A percentile compares a stretch with the other conserved stretches of the same genome.
These are phyloP conservation scores for Nasonia vitripennis DNA, from an alignment of 1,140 invertebrate species.

Conservation along the genomic window DNA sequence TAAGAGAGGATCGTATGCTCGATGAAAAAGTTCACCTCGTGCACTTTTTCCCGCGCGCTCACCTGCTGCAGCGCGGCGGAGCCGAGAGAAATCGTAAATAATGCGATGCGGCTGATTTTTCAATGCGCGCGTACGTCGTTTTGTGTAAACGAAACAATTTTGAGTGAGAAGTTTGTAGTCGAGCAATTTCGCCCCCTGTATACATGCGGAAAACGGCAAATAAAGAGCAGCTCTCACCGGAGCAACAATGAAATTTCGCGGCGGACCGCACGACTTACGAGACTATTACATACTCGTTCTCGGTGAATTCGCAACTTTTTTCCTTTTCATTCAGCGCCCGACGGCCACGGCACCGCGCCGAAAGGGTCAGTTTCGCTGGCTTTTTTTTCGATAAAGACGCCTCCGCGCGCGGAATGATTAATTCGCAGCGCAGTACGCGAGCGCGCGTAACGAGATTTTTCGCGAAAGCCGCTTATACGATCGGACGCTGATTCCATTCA, in stretches of 20 bases:
- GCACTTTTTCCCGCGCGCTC: too few relatives aligned
- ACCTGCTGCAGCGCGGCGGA: too few relatives aligned
- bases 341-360: neutral
- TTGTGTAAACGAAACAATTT: neutral
- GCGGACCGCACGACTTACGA: neutral
- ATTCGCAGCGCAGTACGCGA: neutral
- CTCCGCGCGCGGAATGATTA: neutral
- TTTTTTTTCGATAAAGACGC: neutral
- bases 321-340: neutral
- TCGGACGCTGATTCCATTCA: neutral
- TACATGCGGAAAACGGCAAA: neutral
- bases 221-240: neutral
- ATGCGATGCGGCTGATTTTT: too few relatives aligned
- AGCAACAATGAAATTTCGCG: neutral
- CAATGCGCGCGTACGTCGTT: too few relatives aligned
- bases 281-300: neutral
- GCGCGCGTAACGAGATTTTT: constrained; percentile 17
- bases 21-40: too few relatives aligned
- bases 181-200: neutral
- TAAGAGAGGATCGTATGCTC: too few relatives aligned
- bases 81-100: too few relatives aligned
- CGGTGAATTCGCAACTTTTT: neutral
- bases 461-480: neutral
- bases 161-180: neutral
- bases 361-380: neutral